Conservation (phyloP, 2,113 vertebrate species). For the Ciconia maguari region DNA sequence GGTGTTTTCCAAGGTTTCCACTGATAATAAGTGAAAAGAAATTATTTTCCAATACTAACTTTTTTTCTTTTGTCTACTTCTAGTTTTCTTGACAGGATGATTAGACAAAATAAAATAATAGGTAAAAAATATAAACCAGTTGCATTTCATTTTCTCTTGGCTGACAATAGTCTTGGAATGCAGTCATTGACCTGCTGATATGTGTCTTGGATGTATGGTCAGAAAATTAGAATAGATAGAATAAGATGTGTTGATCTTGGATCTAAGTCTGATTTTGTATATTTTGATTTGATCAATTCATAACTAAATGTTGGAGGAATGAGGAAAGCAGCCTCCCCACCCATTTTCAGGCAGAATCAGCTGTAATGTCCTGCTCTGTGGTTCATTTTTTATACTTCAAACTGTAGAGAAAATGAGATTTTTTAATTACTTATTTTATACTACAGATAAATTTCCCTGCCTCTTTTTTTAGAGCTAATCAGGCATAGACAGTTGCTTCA, state of each 20-base stretch:
- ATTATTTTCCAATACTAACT: background rate
- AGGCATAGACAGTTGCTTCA: background rate
- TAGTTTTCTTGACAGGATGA: background rate
- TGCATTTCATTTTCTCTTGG: constrained; percentile 8
- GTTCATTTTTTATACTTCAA: background rate
- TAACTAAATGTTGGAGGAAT: background rate
- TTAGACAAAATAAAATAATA: background rate
- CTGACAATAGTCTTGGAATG: background rate
- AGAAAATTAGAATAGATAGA: constrained; percentile 4
- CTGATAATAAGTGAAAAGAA: background rate
- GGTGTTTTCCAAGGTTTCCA: background rate
- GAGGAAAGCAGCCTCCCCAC: background rate
- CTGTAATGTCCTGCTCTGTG: background rate
- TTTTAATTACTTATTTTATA: background rate
- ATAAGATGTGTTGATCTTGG: constrained; percentile 22
- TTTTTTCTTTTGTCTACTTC: background rate
- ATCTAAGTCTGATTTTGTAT: constrained; percentile 4
- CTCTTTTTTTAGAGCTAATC: background rate
- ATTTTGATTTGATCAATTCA: constrained; percentile 11
- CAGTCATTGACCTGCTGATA: background rate
- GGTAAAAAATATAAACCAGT: background rate
- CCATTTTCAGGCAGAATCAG: constrained; percentile 3
- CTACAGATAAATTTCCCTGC: background rate
- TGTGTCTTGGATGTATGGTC: background rate
- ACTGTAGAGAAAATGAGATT: background rate